A percentile compares a stretch with the other conserved stretches of the same genome.
Conservation (phyloP, 2,888 invertebrate species). For the Anticlea derivata region DNA sequence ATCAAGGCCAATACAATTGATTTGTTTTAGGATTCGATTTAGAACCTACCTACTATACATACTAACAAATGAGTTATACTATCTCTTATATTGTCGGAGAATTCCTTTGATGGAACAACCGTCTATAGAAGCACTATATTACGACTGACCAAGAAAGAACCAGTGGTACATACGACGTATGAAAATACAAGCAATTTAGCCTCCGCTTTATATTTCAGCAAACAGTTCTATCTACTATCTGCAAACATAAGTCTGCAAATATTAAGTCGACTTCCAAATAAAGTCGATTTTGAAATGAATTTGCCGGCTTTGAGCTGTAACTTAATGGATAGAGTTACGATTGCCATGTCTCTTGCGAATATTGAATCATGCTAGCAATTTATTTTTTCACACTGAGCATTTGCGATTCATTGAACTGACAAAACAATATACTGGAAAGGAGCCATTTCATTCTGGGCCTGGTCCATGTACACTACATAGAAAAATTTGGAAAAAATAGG, state of each 20-base stretch:
- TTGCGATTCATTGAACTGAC: conserved; percentile 2
- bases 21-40: no score
- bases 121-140: no score
- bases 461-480: no score
- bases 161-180: no score
- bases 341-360: conserved; percentile 4
- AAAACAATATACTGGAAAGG: neutral
- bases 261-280: neutral
- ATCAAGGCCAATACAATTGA: no score
- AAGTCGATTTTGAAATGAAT: neutral
- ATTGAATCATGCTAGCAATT: conserved; percentile 13
- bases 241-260: conserved; percentile 11
- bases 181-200: neutral
- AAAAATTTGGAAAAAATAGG: no score
- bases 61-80: no score
- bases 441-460: no score
- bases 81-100: no score
- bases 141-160: no score
- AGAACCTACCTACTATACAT: no score
- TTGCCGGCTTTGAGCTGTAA: neutral
- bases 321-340: conserved; percentile 2
- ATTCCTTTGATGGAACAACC: no score
- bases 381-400: neutral
- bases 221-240: neutral
- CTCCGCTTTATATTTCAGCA: conserved; percentile 1